Evolutionary conservation across 2,797 vertebrate genomes (phyloP).

Genomic region (Anguilla anguilla): DNA sequence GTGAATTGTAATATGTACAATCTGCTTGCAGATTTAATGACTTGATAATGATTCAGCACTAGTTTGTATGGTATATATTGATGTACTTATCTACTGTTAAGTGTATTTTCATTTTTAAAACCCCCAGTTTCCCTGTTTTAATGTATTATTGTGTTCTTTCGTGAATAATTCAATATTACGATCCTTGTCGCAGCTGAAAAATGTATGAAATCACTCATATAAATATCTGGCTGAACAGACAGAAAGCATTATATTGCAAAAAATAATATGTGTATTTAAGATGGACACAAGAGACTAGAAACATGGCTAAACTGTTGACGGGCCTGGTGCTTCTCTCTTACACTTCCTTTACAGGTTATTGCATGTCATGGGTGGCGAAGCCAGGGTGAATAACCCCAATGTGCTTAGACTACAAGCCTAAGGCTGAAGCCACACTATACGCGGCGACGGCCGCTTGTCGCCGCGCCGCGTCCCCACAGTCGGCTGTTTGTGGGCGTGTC

Average conservation of each 20-base stretch:
- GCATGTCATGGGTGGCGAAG: background rate
- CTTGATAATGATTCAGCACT: too few relatives aligned
- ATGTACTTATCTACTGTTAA: background rate
- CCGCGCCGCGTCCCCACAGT: too few relatives aligned
- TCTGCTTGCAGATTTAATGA: too few relatives aligned
- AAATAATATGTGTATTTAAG: background rate
- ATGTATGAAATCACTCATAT: background rate
- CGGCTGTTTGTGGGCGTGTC: too few relatives aligned
- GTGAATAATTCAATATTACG: background rate
- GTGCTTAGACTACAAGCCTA: conserved; percentile 3
- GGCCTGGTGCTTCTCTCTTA: background rate
- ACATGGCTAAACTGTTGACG: background rate
- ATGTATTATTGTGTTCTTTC: background rate
- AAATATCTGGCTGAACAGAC: background rate
- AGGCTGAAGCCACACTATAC: too few relatives aligned
- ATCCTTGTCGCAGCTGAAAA: background rate
- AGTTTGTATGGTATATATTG: background rate
- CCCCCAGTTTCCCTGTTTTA: too few relatives aligned
- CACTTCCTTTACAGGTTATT: background rate
- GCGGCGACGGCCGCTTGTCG: too few relatives aligned
- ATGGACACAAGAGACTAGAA: background rate
- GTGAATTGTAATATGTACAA: too few relatives aligned
- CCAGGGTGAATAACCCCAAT: background rate
- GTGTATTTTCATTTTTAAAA: too few relatives aligned
- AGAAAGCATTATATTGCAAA: background rate